Percentiles rank a stretch among this genome's conserved stretches.
phyloP scores from a whole-genome alignment of 2,888 invertebrate species.

The Lasioglossum oenotherae region DNA sequence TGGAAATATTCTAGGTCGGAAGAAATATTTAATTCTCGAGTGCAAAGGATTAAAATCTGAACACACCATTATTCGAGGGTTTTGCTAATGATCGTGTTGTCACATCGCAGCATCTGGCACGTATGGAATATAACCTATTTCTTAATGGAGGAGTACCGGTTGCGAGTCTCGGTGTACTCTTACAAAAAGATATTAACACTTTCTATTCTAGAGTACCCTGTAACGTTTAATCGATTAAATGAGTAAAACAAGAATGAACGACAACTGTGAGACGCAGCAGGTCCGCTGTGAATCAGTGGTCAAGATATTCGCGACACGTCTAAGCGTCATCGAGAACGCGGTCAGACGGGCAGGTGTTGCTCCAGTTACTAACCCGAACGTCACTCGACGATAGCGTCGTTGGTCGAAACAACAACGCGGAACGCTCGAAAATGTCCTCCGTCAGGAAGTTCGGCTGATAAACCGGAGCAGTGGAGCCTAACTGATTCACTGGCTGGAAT shows the following conservation, averaged over 20 bases:
- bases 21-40: too few species aligned
- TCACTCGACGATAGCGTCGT: background rate
- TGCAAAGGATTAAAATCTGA: background rate
- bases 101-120: background rate
- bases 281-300: background rate
- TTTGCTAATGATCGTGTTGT: background rate
- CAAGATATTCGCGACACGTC: background rate
- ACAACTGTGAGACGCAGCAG: background rate
- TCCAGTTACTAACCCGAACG: constrained; percentile 6
- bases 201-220: background rate
- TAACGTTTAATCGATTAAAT: background rate
- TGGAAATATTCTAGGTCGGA: too few species aligned
- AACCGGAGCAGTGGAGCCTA: constrained; percentile 9
- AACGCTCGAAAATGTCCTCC: background rate
- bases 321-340: background rate
- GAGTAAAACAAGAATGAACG: background rate
- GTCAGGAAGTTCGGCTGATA: constrained; percentile 26
- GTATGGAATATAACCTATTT: background rate
- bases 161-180: background rate
- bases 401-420: background rate
- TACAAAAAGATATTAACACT: background rate
- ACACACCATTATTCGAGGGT: background rate
- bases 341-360: constrained; percentile 10
- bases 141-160: background rate
- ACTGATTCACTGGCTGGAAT: constrained; percentile 24